Evolutionary conservation across 2,797 vertebrate species (phyloP), one percentile per base, ranked within the genome.

Genomic region (Sandelia bainsii): DNA sequence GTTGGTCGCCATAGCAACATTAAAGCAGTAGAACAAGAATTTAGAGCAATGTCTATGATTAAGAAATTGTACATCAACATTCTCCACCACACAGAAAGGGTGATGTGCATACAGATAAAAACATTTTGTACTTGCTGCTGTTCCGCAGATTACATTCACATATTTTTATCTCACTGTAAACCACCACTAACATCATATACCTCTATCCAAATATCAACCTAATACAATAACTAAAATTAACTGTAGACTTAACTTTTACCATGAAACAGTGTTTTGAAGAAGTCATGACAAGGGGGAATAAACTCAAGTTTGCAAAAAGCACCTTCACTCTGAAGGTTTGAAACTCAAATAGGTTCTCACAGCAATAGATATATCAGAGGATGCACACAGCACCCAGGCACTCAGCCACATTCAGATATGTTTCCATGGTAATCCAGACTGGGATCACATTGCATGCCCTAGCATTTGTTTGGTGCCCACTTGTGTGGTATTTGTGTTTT

Each of bases 401-500:
- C 77, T 82, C 86, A 79, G 89, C 90, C 89, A 90, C 81, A 67
- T 85, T 88, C 87, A 84, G 84, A 81, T 91, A 79, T 20, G 93
- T 93, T 93, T 92, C 92, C 91, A 93, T 93, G 92, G 93, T 82
- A 91, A 93, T 92, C 79, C 79, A 88, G 85, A 79, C 92, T 87
- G 85, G 87, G 85, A 89, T 91, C 90, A 77, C 82, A 77, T 88
- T 83, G 78, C 77, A 82, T 89, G 82, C 86, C 89, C 85, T 56
- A 85, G 87, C 87, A 85, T 92, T 93, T 91, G 90, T 90, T 92
- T 58, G 65, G 84, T 82, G 88, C 86, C 89, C 87, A 87, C 87
- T 91, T 89, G 84, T 89, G 89, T 84, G 83, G 69, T 87, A 87
- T 92, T 85, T 86, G 89, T 90, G 84, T 89, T 82, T 88, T 91